Evolutionary conservation across 2,797 vertebrate genomes (phyloP), one percentile per base, ranked within the genome.

Genomic region (Setipinna tenuifilis): DNA sequence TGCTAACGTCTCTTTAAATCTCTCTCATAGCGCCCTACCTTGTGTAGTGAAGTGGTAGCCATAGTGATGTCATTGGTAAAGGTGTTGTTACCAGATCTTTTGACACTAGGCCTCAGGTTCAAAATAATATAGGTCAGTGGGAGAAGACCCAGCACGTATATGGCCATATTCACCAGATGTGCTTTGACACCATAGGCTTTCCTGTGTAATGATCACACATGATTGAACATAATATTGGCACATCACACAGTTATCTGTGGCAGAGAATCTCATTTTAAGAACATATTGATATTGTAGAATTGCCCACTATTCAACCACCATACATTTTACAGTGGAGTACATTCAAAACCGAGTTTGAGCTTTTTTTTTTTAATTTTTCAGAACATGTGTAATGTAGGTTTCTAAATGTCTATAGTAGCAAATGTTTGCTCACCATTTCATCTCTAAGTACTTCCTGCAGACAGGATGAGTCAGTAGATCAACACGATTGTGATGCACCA

Each of bases 401-500:
- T 9, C 16, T 41, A 21, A 75, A 78, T 78, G 17, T 7, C 50
- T 54, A 54, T 14, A 10, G 7, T 44, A 44, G 19, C 7, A 14
- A 35, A 83, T 28, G 0, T 14, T 62, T 21, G 93, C 95, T 28
- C 88, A 97, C 97, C 97, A 97, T 91, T 97, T 97, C 96, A 97
- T 97, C 84, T 96, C 94, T 87, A 97, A 94, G 90, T 96, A 97
- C 89, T 97, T 96, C 90, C 95, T 96, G 91, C 96, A 97, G 81
- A 97, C 95, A 0, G 96, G 96, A 92, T 97, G 97, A 23, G 95
- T 96, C 87, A 97, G 93, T 11, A 97, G 92, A 28, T 96, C 96
- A 87, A 96, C 94, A 46, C 95, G 96, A 85, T 96, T 96, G 89
- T 95, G 95, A 5, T 94, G 92, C 58, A 97, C 96, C 97, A 97